Percentiles rank a stretch among this genome's conserved stretches.
These are phyloP conservation scores for Nasua narica DNA, from an alignment of 2,797 vertebrate genomes.

Conservation along the genomic window DNA sequence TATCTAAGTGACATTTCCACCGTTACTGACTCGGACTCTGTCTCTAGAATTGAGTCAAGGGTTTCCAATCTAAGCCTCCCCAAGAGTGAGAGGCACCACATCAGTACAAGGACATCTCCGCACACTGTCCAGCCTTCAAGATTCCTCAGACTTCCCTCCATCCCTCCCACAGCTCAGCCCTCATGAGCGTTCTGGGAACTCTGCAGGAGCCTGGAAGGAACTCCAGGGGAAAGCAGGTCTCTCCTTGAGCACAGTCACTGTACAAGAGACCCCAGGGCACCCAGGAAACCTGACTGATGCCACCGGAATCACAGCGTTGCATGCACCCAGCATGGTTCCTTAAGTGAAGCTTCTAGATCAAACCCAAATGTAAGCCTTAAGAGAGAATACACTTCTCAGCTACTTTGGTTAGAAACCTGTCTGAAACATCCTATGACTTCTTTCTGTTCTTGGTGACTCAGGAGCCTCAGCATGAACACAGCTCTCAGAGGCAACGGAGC, in stretches of 20 bases:
- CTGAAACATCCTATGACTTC: background rate
- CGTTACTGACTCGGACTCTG: no score
- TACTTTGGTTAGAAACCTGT: background rate
- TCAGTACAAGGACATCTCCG: background rate
- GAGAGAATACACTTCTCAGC: background rate
- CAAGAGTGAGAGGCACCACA: background rate
- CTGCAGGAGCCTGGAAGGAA: background rate
- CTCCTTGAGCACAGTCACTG: background rate
- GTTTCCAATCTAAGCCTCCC: background rate
- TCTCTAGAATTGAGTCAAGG: background rate
- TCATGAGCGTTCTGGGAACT: rapidly evolving
- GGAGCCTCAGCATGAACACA: background rate
- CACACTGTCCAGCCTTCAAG: rapidly evolving
- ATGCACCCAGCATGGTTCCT: no score
- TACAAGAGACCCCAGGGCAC: background rate
- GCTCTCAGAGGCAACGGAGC: rapidly evolving
- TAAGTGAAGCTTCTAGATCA: background rate
- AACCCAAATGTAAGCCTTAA: background rate
- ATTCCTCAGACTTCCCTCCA: background rate
- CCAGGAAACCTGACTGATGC: background rate
- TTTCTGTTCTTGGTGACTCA: background rate
- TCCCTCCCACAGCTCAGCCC: background rate
- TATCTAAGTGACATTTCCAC: background rate
- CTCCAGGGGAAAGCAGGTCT: background rate
- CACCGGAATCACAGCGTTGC: background rate